Conservation (phyloP, 1,140 invertebrate species). For the Lamellibrachia luymesi region DNA sequence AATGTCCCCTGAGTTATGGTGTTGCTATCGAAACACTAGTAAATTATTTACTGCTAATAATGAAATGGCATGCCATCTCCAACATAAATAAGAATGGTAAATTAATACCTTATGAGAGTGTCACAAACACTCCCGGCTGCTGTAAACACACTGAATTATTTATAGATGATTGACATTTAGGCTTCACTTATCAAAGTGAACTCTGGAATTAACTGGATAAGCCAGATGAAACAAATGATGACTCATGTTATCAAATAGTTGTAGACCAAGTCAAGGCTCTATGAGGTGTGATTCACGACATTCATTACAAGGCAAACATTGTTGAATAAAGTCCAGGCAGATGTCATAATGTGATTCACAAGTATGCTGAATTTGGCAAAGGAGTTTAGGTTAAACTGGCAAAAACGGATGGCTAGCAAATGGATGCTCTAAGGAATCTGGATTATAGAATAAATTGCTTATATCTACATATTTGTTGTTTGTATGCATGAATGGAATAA, state of each 20-base stretch:
- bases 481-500: too few species aligned
- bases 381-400: not conserved
- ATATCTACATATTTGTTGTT: too few species aligned
- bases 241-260: not conserved
- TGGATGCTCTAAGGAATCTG: too few species aligned
- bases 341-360: not conserved
- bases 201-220: slow-evolving; percentile 1
- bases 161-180: not conserved
- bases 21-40: not conserved
- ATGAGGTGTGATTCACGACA: not conserved
- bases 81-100: not conserved
- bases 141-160: not conserved
- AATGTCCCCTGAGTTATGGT: not conserved
- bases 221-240: not conserved
- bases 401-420: too few species aligned
- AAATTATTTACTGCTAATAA: not conserved
- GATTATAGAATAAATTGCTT: too few species aligned
- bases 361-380: not conserved
- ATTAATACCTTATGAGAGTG: not conserved
- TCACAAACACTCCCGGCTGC: not conserved
- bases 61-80: not conserved
- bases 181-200: not conserved
- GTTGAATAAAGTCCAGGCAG: not conserved
- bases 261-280: not conserved
- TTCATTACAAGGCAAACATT: not conserved